Evolutionary conservation across 2,888 invertebrate genomes (phyloP).

Genomic region (Monopis laevigella): DNA sequence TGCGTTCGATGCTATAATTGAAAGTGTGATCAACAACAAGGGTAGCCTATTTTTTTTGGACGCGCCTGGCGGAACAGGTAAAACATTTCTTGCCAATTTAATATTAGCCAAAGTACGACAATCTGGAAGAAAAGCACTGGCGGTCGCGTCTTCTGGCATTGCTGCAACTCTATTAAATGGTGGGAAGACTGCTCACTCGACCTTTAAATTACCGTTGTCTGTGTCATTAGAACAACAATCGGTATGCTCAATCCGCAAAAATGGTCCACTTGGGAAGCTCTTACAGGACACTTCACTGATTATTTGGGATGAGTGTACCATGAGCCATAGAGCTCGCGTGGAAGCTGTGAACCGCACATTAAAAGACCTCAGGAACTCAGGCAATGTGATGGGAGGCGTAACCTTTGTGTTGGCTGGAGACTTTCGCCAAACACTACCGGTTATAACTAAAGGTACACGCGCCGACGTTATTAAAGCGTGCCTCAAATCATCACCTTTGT

Average conservation of each 20-base stretch:
- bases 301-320: slow-evolving; percentile 22
- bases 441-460: slow-evolving; percentile 20
- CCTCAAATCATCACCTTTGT: slow-evolving; percentile 21
- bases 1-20: slow-evolving; percentile 20
- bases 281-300: slow-evolving; percentile 21
- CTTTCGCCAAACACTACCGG: slow-evolving; percentile 18
- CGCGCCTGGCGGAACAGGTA: slow-evolving; percentile 23
- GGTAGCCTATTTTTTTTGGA: slow-evolving; percentile 18
- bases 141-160: slow-evolving; percentile 24
- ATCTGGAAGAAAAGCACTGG: slow-evolving; percentile 21
- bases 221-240: slow-evolving; percentile 22
- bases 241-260: slow-evolving; percentile 13
- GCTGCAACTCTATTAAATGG: slow-evolving; percentile 20
- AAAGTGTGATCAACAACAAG: slow-evolving; percentile 17
- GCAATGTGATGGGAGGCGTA: slow-evolving; percentile 10
- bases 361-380: slow-evolving; percentile 18
- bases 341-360: slow-evolving; percentile 20
- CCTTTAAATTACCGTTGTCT: slow-evolving; percentile 26
- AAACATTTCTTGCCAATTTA: slow-evolving; percentile 30
- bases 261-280: slow-evolving; percentile 21
- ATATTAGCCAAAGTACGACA: slow-evolving; percentile 23
- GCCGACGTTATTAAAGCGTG: slow-evolving; percentile 21
- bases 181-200: slow-evolving; percentile 26
- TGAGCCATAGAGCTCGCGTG: slow-evolving; percentile 21
- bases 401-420: slow-evolving; percentile 12